Conservation (phyloP, 2,888 invertebrate genomes). For the Mimumesa dahlbomi region DNA sequence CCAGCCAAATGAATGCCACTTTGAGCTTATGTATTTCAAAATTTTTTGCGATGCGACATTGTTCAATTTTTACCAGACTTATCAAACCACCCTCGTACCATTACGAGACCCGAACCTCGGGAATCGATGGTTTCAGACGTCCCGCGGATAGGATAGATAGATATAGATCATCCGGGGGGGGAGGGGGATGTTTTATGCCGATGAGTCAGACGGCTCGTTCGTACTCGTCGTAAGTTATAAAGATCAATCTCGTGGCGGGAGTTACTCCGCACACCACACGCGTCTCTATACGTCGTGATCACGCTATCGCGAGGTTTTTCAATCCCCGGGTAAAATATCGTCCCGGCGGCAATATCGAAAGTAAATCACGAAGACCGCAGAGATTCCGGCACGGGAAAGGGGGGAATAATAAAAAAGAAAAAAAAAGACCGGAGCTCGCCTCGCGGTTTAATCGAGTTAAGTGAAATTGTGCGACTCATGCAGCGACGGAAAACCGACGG, state of each 20-base stretch:
- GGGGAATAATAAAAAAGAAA: constrained; percentile 34
- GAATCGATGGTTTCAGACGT: too few relatives aligned
- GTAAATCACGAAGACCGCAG: constrained; percentile 62
- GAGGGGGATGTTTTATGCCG: constrained; percentile 16
- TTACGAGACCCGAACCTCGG: too few relatives aligned
- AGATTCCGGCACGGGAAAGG: constrained; percentile 38
- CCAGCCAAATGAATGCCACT: too few relatives aligned
- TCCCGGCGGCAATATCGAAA: constrained; percentile 60
- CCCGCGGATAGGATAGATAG: not conserved
- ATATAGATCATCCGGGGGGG: too few relatives aligned
- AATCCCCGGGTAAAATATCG: constrained; percentile 62
- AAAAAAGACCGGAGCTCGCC: constrained; percentile 44
- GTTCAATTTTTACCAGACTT: too few relatives aligned
- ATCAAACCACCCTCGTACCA: too few relatives aligned
- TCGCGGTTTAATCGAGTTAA: constrained; percentile 66
- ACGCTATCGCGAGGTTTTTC: constrained; percentile 55
- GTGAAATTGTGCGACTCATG: constrained; percentile 62
- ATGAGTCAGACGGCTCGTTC: constrained; percentile 43
- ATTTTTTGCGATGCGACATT: too few relatives aligned
- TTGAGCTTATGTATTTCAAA: too few relatives aligned
- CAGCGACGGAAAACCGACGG: constrained; percentile 21
- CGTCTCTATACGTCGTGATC: constrained; percentile 40
- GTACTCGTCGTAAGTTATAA: constrained; percentile 55
- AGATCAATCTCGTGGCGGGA: constrained; percentile 52
- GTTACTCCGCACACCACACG: constrained; percentile 15